These are phyloP conservation scores for Mastomys coucha DNA, from an alignment of 2,113 vertebrate species.

Conservation along the genomic window DNA sequence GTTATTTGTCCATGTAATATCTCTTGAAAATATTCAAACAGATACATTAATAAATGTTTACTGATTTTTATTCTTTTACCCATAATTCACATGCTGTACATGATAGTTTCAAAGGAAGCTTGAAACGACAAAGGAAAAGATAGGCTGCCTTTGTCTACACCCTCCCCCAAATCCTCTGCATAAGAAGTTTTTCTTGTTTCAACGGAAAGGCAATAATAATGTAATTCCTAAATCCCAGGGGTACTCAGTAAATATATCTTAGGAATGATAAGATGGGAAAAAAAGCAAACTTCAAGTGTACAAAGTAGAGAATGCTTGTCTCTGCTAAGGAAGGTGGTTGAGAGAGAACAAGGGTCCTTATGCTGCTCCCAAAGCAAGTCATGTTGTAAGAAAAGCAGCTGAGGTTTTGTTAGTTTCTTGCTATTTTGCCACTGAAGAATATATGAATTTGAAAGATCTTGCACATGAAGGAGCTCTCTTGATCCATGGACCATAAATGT, in stretches of 20 bases:
- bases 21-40: conserved; percentile 33
- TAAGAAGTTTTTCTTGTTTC: conserved; percentile 4
- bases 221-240: neutral
- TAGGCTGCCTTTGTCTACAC: neutral
- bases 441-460: conserved; percentile 62
- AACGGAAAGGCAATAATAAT: conserved; percentile 36
- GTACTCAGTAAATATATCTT: neutral
- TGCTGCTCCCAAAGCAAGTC: neutral
- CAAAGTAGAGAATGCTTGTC: conserved; percentile 12
- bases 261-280: neutral
- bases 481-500: conserved; percentile 62
- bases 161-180: neutral
- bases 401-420: neutral
- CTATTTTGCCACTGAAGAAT: conserved; percentile 48
- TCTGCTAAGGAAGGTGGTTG: conserved; percentile 9
- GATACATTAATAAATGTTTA: conserved; percentile 28
- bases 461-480: conserved; percentile 46
- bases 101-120: neutral
- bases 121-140: conserved; percentile 5
- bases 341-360: neutral
- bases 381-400: conserved; percentile 8
- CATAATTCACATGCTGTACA: neutral
- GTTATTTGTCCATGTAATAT: neutral
- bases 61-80: conserved; percentile 47
- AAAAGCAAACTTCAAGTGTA: conserved; percentile 11